phyloP scores from a whole-genome alignment of 2,113 vertebrate species.

The Colaptes auratus region DNA sequence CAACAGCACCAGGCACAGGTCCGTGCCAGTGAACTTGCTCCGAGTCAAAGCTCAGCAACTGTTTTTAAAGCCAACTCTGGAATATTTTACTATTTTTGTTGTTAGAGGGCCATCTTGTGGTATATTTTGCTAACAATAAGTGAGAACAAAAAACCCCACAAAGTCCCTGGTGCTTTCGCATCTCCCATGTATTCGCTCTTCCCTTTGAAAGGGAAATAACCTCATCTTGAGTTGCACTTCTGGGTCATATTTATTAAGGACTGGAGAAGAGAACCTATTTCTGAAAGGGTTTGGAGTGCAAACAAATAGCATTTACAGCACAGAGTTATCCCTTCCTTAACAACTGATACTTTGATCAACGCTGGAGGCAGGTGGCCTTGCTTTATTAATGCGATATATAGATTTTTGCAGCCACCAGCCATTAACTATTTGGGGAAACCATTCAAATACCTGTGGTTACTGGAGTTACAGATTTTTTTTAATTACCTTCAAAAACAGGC shows the following conservation, averaged over 20 bases:
- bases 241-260: background rate
- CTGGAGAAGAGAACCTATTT: background rate
- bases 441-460: background rate
- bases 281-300: background rate
- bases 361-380: background rate
- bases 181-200: background rate
- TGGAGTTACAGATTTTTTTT: background rate
- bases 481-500: background rate
- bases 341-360: background rate
- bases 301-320: constrained; percentile 12
- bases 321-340: background rate
- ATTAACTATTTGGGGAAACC: background rate
- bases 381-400: background rate
- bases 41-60: background rate
- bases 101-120: constrained; percentile 77
- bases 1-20: background rate
- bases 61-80: fast-evolving
- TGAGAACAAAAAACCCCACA: background rate
- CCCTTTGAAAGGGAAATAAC: constrained; percentile 3
- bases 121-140: background rate
- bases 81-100: constrained; percentile 38
- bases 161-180: background rate
- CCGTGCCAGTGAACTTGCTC: background rate
- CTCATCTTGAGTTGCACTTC: background rate
- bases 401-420: background rate